phyloP scores from a whole-genome alignment of 2,113 vertebrate genomes.

The Bufo bufo region DNA sequence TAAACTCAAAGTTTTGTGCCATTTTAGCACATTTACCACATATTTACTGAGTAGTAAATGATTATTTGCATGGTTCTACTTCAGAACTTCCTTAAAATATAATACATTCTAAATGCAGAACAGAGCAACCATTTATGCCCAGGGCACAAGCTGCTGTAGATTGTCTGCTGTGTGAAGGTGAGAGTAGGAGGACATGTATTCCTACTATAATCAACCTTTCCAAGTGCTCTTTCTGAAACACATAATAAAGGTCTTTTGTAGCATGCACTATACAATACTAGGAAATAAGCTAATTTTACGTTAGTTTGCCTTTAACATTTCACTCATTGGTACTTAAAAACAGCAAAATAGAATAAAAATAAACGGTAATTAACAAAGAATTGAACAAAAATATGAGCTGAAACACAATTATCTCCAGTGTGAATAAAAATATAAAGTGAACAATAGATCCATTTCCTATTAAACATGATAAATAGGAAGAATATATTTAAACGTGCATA shows the following conservation, averaged over 20 bases:
- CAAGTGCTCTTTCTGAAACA: not conserved
- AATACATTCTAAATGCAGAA: not conserved
- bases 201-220: slow-evolving; percentile 18
- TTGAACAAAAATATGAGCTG: slow-evolving; percentile 30
- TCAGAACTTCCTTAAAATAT: not conserved
- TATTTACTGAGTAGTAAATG: not conserved
- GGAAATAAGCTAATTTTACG: slow-evolving; percentile 4
- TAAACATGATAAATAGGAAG: slow-evolving; percentile 38
- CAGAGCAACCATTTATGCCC: not conserved
- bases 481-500: slow-evolving; percentile 46
- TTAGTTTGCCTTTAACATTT: slow-evolving; percentile 41
- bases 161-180: not conserved
- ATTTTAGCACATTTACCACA: not conserved
- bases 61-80: not conserved
- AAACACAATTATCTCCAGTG: slow-evolving; percentile 38
- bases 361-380: slow-evolving; percentile 34
- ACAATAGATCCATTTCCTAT: slow-evolving; percentile 41
- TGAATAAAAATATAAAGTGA: slow-evolving; percentile 42
- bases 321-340: slow-evolving; percentile 7
- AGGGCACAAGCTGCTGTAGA: not conserved
- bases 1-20: not conserved
- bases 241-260: slow-evolving; percentile 14
- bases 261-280: not conserved
- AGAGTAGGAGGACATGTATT: not conserved
- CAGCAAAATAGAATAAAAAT: slow-evolving; percentile 45